A percentile compares a stretch with the other conserved stretches of the same genome.
Conservation (phyloP, 2,113 vertebrate species). For the Mustelus asterias region DNA sequence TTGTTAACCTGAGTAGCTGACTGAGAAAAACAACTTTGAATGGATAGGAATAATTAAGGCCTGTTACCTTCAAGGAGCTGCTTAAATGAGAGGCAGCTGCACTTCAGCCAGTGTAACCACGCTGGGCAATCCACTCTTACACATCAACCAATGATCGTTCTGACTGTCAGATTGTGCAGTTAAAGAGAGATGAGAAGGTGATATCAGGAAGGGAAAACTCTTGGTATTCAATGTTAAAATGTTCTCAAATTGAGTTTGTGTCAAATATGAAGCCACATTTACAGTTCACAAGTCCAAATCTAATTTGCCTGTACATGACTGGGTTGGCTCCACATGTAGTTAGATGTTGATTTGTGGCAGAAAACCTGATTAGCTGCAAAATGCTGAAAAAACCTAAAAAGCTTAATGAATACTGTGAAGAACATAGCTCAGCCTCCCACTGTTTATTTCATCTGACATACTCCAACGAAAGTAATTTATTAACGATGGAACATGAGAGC, state of each 20-base stretch:
- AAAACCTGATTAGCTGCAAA: constrained; percentile 11
- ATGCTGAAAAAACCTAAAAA: not conserved
- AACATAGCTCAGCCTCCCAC: not conserved
- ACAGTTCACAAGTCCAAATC: not conserved
- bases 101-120: not conserved
- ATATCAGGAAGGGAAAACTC: not conserved
- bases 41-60: not conserved
- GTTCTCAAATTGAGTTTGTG: not conserved
- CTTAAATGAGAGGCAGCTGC: not conserved
- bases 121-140: not conserved
- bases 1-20: not conserved
- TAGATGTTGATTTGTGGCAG: not conserved
- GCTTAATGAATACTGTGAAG: not conserved
- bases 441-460: not conserved
- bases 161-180: not conserved
- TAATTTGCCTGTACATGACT: too few species aligned
- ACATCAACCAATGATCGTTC: not conserved
- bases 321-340: not conserved
- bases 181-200: not conserved
- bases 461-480: not conserved
- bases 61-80: not conserved
- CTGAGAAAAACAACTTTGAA: not conserved
- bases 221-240: not conserved
- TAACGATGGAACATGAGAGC: not conserved
- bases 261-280: not conserved